These are phyloP conservation scores for Dione vanillae DNA, from an alignment of 2,888 invertebrate genomes.

Conservation along the genomic window DNA sequence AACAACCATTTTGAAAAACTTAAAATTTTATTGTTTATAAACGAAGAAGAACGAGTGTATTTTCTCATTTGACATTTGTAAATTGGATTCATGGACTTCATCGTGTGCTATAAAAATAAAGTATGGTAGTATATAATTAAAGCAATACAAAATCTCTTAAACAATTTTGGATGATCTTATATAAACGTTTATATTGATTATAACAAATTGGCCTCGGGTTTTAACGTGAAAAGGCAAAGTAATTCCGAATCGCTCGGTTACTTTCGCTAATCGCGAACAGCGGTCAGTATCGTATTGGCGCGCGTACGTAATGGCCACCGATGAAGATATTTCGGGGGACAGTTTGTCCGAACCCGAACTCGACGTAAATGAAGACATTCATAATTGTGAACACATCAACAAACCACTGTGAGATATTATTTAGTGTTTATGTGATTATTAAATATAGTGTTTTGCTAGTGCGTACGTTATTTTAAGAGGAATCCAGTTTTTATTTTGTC, in stretches of 20 bases:
- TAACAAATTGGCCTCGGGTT: constrained; percentile 24
- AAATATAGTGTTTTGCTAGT: constrained; percentile 6
- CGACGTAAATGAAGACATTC: constrained; percentile 48
- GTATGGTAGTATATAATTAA: background rate
- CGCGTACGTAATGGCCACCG: constrained; percentile 47
- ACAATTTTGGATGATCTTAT: background rate
- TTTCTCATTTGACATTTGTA: background rate
- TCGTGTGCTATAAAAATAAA: background rate
- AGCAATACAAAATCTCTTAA: background rate
- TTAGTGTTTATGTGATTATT: constrained; percentile 24
- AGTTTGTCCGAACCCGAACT: constrained; percentile 61
- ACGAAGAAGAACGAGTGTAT: background rate
- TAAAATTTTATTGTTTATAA: background rate
- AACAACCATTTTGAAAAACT: background rate
- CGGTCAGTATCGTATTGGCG: constrained; percentile 59
- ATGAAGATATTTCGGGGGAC: constrained; percentile 66
- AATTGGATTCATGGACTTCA: background rate
- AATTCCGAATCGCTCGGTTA: constrained; percentile 52
- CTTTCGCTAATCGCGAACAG: constrained; percentile 58
- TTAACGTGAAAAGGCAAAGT: constrained; percentile 52
- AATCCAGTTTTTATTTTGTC: background rate
- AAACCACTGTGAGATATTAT: constrained; percentile 45
- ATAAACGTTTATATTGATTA: constrained; percentile 17
- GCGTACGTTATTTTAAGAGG: background rate
- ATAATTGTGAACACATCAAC: constrained; percentile 41